These are phyloP conservation scores for Ellobium chinense DNA, from an alignment of 2,888 invertebrate species.

Conservation along the genomic window DNA sequence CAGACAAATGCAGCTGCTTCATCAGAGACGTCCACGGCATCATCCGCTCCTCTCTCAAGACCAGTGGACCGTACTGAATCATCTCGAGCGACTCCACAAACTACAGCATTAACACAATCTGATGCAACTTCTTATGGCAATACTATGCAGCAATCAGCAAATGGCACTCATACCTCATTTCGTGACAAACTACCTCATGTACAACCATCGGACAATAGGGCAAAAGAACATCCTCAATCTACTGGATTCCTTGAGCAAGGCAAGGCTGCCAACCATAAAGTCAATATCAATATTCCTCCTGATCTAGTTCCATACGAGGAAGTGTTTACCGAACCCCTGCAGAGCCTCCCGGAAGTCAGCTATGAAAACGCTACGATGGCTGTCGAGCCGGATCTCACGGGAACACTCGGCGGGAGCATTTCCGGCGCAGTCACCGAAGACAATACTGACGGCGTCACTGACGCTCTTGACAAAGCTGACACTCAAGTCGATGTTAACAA, in stretches of 20 bases:
- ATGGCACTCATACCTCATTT: background rate
- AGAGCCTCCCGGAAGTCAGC: background rate
- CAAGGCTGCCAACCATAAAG: background rate
- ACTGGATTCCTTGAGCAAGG: background rate
- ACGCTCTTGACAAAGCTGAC: background rate
- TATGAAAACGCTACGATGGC: background rate
- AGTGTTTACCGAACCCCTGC: background rate
- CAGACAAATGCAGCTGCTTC: background rate
- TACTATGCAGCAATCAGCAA: background rate
- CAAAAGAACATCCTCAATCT: background rate
- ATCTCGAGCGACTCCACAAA: too few relatives aligned
- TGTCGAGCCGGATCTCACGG: background rate
- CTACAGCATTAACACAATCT: background rate
- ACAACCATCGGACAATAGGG: background rate
- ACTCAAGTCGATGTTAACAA: background rate
- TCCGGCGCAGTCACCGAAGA: background rate
- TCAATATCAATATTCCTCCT: background rate
- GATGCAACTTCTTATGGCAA: background rate
- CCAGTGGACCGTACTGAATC: too few relatives aligned
- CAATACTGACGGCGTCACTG: background rate
- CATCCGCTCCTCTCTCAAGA: too few relatives aligned
- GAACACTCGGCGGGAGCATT: background rate
- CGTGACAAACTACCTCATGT: background rate
- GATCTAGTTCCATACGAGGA: conserved; percentile 26
- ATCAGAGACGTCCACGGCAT: background rate